Evolutionary conservation across 2,113 vertebrate species (phyloP), one percentile per base, ranked within the genome.

Genomic region (Pachyramphus minor): DNA sequence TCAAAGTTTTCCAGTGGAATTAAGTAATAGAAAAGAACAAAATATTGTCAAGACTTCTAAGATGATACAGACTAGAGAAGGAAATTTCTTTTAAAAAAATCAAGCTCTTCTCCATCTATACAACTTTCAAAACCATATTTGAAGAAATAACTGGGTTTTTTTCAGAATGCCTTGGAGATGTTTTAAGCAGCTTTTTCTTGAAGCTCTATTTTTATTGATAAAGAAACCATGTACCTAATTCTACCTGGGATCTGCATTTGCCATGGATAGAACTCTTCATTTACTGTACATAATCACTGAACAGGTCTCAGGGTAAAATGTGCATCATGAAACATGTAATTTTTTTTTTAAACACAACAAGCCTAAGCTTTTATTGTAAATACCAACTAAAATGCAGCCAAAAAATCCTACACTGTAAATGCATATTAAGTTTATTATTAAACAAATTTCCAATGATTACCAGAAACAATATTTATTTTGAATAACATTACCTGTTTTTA

Each of bases 401-500:
- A 77, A 77, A 42, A 77, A 91, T 39, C 7, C 35, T 71, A 77
- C 24, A 58, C 12, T 68, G 30, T 72, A 52, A 63, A 72, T 27
- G 55, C 71, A 50, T 5, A 47, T 19, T 58, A 89, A 44, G 20
- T 73, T 94, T 58, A 85, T 39, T 77, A 92, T 55, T 58, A 78
- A 93, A 87, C 31, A 59, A 84, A 81, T 31, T 53, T n/a, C 5
- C 79, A 71, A 69, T 9, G 6, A 81, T 50, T 72, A 83, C 13
- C n/a, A 83, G 60, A 93, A 76, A 19, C 37, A 67, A 3, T 33
- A 47, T 23, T 80, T 86, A 28, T 69, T 71, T 87, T 87, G 42
- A 42, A 71, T n/a, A 92, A 15, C 37, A 93, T 98, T 97, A 99
- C 99, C 99, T 99, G 95, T 99, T 99, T 98, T 99, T 99, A 97